Percentiles rank a stretch among this genome's conserved stretches.
Evolutionary conservation across 2,797 vertebrate species (phyloP).

Genomic region (Kryptopterus vitreolus): DNA sequence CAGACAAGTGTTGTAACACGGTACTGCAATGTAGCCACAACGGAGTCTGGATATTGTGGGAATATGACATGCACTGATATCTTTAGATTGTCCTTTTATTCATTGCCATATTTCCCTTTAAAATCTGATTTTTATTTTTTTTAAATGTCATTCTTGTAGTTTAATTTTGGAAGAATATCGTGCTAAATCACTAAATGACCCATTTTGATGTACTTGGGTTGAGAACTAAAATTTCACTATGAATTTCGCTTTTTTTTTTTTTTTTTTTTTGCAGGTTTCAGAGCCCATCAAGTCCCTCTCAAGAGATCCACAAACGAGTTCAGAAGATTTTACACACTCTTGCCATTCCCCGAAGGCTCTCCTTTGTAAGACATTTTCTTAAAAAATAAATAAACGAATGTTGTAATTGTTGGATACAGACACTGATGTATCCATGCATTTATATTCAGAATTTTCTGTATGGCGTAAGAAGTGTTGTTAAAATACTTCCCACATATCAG

Average conservation of each 20-base stretch:
- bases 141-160: too few species aligned
- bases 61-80: neutral
- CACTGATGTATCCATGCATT: neutral
- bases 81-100: neutral
- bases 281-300: slow-evolving; percentile 74
- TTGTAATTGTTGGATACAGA: neutral
- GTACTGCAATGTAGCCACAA: slow-evolving; percentile 25
- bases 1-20: slow-evolving; percentile 83
- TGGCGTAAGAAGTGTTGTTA: slow-evolving; percentile 35
- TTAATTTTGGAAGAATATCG: neutral
- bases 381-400: neutral
- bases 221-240: neutral
- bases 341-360: slow-evolving; percentile 69
- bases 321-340: slow-evolving; percentile 87
- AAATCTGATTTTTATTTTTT: neutral
- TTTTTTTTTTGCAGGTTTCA: slow-evolving; percentile 74
- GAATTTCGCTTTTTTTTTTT: too few species aligned
- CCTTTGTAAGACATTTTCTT: slow-evolving; percentile 62
- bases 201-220: neutral
- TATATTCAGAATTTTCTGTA: neutral
- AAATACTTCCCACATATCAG: slow-evolving; percentile 54
- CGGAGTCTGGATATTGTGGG: neutral
- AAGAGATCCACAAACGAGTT: slow-evolving; percentile 90
- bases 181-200: neutral
- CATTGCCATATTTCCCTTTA: neutral